Conservation (phyloP, 2,888 invertebrate genomes). For the Machimus atricapillus region DNA sequence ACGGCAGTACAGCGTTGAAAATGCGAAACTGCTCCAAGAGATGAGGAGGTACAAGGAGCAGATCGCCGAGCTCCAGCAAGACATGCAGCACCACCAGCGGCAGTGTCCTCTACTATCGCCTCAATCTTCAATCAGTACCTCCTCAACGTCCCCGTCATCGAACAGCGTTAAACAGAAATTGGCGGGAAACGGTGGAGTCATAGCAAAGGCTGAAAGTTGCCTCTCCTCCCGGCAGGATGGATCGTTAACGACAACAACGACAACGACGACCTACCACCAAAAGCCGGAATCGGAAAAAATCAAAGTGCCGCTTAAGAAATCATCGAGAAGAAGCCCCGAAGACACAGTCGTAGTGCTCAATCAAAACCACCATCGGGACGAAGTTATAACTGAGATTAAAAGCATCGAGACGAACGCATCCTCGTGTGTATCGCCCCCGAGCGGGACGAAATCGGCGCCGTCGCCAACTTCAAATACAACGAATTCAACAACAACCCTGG, state of each 20-base stretch:
- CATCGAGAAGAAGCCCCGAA: constrained; percentile 53
- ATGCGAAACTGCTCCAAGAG: constrained; percentile 57
- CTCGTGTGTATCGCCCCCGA: neutral
- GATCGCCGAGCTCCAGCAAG: constrained; percentile 58
- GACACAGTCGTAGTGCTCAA: constrained; percentile 51
- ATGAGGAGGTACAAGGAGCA: constrained; percentile 58
- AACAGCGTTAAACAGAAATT: constrained; percentile 22
- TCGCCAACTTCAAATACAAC: constrained; percentile 46
- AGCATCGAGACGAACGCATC: neutral
- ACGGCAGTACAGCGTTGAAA: constrained; percentile 53
- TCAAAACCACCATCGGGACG: constrained; percentile 47
- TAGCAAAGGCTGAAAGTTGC: constrained; percentile 49
- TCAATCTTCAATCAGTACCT: constrained; percentile 11
- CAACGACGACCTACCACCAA: constrained; percentile 43
- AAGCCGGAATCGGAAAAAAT: constrained; percentile 51
- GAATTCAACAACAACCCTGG: constrained; percentile 51
- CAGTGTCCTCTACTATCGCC: constrained; percentile 51
- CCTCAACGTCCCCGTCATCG: neutral
- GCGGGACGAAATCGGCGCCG: neutral
- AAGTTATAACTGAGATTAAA: constrained; percentile 42
- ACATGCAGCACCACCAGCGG: constrained; percentile 57
- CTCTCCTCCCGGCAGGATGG: constrained; percentile 39
- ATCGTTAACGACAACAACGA: neutral
- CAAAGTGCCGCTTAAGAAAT: constrained; percentile 55
- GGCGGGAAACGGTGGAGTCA: constrained; percentile 48